Percentiles rank a stretch among this genome's conserved stretches.
phyloP scores from a whole-genome alignment of 2,888 invertebrate genomes.

The Rhyacophila evoluta region DNA sequence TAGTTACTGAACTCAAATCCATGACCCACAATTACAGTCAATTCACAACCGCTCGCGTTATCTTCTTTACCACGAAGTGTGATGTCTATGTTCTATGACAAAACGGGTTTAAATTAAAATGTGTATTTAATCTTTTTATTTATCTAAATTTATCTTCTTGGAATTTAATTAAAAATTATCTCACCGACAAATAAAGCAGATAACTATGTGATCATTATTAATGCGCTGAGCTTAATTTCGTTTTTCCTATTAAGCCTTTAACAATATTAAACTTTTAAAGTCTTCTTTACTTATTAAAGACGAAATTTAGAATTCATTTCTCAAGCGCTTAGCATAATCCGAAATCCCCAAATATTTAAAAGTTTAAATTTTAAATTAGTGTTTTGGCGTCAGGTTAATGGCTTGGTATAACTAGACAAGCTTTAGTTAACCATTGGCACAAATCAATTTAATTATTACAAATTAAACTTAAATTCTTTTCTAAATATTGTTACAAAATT shows the following conservation, averaged over 20 bases:
- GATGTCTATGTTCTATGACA: no score
- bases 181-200: background rate
- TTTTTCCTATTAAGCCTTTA: background rate
- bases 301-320: conserved; percentile 7
- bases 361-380: conserved; percentile 22
- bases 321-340: conserved; percentile 19
- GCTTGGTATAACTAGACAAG: background rate
- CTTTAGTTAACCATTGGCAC: background rate
- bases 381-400: conserved; percentile 22
- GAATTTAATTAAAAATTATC: background rate
- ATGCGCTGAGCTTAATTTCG: background rate
- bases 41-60: no score
- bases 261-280: background rate
- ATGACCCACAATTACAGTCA: no score
- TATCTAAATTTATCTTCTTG: background rate
- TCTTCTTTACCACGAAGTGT: no score
- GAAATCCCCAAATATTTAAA: conserved; percentile 16
- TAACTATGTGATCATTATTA: background rate
- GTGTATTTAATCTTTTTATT: no score
- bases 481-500: no score
- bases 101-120: no score
- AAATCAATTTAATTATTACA: no score
- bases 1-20: no score
- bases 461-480: no score
- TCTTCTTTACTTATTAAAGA: background rate